These are phyloP conservation scores for Yoshiicerus persimilis DNA, from an alignment of 1,140 invertebrate species.

Conservation along the genomic window DNA sequence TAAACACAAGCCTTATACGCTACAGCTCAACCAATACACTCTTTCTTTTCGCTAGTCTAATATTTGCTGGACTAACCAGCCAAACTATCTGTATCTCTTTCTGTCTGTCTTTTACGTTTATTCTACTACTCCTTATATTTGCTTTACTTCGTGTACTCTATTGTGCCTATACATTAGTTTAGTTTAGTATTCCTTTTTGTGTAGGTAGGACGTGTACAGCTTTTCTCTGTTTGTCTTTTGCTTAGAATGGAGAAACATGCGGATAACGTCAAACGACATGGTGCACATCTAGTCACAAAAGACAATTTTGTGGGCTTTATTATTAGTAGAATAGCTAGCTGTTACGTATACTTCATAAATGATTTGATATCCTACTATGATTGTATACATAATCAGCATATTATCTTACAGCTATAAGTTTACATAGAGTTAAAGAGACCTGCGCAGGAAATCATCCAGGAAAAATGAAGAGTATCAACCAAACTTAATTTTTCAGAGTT, in stretches of 20 bases:
- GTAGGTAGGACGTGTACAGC: background rate
- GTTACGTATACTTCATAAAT: background rate
- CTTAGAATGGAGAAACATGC: background rate
- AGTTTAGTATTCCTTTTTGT: background rate
- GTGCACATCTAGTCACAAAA: background rate
- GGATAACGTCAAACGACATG: background rate
- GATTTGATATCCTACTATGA: background rate
- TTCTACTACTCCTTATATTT: background rate
- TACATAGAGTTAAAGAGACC: background rate
- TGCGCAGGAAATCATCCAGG: too few relatives aligned
- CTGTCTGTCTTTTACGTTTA: background rate
- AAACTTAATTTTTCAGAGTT: too few relatives aligned
- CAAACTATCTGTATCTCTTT: background rate
- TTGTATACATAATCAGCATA: background rate
- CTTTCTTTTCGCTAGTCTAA: background rate
- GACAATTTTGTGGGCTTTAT: background rate
- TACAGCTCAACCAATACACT: background rate
- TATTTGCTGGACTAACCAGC: background rate
- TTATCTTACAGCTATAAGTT: background rate
- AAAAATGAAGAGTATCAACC: too few relatives aligned
- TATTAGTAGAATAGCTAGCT: background rate
- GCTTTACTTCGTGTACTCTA: background rate
- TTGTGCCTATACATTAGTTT: background rate
- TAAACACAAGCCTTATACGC: background rate
- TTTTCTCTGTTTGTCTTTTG: background rate